Evolutionary conservation across 2,888 invertebrate genomes (phyloP).

Genomic region (Macrosiphum euphorbiae): DNA sequence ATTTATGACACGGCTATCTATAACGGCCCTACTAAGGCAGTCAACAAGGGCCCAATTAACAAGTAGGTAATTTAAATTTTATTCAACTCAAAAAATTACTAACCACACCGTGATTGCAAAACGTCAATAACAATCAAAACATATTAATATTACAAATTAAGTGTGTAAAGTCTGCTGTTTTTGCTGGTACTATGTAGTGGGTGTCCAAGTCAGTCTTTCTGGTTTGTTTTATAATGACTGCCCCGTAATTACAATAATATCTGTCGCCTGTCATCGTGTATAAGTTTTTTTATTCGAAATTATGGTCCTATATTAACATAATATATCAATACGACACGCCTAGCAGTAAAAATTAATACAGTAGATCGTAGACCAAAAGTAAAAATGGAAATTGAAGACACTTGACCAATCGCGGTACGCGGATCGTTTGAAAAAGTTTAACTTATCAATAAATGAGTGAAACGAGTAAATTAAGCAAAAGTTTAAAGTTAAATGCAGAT

Average conservation of each 20-base stretch:
- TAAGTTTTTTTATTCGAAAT: background rate
- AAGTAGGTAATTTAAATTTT: background rate
- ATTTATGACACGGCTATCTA: background rate
- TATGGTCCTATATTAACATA: background rate
- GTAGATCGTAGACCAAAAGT: background rate
- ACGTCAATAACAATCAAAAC: background rate
- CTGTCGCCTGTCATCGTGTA: background rate
- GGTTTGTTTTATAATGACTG: conserved; percentile 4
- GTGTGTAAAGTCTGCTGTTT: background rate
- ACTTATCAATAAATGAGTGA: background rate
- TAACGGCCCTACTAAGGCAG: background rate
- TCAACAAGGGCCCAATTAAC: background rate
- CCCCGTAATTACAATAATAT: background rate
- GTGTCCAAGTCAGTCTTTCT: background rate
- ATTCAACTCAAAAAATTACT: background rate
- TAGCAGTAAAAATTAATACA: background rate
- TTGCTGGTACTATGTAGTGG: background rate
- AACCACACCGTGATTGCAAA: background rate
- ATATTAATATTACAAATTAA: background rate
- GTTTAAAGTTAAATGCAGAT: background rate
- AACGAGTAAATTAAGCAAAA: background rate
- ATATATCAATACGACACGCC: background rate
- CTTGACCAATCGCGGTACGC: background rate
- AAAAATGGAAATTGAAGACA: background rate
- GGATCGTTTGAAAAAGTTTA: background rate